These are phyloP conservation scores for Pristis pectinata DNA, from an alignment of 2,797 vertebrate genomes.

Conservation along the genomic window DNA sequence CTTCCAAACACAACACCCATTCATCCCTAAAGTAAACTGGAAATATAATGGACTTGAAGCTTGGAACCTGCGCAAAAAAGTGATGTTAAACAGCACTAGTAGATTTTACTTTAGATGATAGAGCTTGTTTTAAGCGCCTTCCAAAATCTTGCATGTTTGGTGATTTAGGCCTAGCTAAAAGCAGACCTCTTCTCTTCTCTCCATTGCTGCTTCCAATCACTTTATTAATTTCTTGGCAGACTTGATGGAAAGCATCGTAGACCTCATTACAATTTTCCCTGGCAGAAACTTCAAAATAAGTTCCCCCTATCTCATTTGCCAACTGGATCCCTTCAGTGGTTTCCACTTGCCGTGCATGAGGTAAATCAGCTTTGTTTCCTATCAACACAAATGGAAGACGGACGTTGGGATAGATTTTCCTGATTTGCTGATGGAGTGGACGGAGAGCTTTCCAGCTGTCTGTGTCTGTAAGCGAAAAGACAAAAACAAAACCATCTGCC, in stretches of 20 bases:
- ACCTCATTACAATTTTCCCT: constrained; percentile 81
- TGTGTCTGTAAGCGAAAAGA: constrained; percentile 85
- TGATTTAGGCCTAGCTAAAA: constrained; percentile 80
- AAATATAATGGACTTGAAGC: background rate
- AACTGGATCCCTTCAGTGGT: constrained; percentile 75
- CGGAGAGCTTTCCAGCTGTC: constrained; percentile 78
- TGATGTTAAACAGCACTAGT: constrained; percentile 60
- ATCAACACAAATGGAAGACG: constrained; percentile 82
- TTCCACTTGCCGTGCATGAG: constrained; percentile 77
- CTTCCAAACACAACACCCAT: background rate
- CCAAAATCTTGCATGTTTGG: constrained; percentile 94
- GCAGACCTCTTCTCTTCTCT: constrained; percentile 80
- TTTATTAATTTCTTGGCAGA: constrained; percentile 80
- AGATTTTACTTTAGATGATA: constrained; percentile 81
- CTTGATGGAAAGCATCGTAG: constrained; percentile 73
- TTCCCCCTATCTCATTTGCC: constrained; percentile 67
- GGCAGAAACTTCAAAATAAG: constrained; percentile 81
- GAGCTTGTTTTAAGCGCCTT: constrained; percentile 81
- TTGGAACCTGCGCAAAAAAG: background rate
- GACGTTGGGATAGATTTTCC: constrained; percentile 78
- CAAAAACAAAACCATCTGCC: constrained; percentile 85
- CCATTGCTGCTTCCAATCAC: constrained; percentile 72
- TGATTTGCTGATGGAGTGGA: constrained; percentile 79
- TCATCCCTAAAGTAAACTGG: background rate
- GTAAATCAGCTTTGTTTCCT: constrained; percentile 85